These are phyloP conservation scores for Myotis davidii DNA, from an alignment of 2,113 vertebrate genomes.

Conservation along the genomic window DNA sequence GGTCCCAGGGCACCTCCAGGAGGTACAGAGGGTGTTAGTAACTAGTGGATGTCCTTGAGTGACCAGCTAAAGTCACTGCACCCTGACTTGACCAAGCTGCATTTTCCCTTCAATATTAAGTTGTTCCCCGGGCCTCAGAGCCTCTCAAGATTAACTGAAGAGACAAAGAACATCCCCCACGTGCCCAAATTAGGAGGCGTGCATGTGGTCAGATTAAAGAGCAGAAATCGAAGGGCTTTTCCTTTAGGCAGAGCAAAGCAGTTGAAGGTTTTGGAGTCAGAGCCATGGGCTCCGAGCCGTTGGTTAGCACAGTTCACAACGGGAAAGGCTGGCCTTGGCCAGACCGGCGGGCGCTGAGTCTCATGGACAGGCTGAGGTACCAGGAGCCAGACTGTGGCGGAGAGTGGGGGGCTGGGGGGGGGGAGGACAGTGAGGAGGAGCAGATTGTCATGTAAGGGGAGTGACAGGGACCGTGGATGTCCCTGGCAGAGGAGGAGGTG, in stretches of 20 bases:
- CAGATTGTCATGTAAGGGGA: not conserved
- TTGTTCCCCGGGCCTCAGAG: not conserved
- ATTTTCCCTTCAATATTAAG: not conserved
- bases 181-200: not conserved
- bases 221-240: not conserved
- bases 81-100: not conserved
- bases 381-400: not conserved
- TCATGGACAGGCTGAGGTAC: not conserved
- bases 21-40: not conserved
- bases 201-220: not conserved
- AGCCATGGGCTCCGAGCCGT: not conserved
- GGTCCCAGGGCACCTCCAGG: no score
- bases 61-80: not conserved
- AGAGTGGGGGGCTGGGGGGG: not conserved
- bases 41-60: not conserved
- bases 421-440: not conserved
- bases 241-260: not conserved
- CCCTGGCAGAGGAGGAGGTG: not conserved
- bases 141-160: not conserved
- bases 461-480: not conserved
- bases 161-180: not conserved
- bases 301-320: not conserved
- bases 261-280: not conserved
- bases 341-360: not conserved
- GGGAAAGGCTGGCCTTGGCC: not conserved